A percentile compares a stretch with the other conserved stretches of the same genome.
Evolutionary conservation across 1,140 invertebrate species (phyloP).

Genomic region (Megathymus violae): DNA sequence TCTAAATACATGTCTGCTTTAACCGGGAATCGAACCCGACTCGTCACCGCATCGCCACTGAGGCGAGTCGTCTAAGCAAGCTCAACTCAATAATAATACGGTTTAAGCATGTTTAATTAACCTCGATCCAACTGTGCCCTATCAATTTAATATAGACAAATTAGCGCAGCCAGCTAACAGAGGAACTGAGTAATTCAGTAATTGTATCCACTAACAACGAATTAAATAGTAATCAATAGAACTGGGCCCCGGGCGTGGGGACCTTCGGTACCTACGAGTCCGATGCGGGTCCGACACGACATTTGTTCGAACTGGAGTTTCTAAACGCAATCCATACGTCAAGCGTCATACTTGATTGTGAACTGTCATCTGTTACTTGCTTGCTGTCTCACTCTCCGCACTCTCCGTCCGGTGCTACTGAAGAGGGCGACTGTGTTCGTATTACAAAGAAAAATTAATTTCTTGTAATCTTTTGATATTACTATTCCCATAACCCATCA

Average conservation of each 20-base stretch:
- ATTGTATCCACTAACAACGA: conserved; percentile 80
- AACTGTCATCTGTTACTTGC: too few relatives aligned
- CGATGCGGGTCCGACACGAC: conserved; percentile 48
- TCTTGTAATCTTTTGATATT: too few relatives aligned
- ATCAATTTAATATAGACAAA: conserved; percentile 70
- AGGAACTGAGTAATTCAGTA: conserved; percentile 81
- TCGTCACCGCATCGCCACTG: too few relatives aligned
- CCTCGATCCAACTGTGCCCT: conserved; percentile 48
- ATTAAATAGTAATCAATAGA: conserved; percentile 83
- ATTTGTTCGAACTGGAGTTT: too few relatives aligned
- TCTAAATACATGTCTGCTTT: not conserved
- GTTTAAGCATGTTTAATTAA: conserved; percentile 9
- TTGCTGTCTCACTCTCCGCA: too few relatives aligned
- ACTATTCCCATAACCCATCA: too few relatives aligned
- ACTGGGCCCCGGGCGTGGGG: conserved; percentile 60
- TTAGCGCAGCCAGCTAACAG: conserved; percentile 57
- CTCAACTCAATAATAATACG: conserved; percentile 1
- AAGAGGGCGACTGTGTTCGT: too few relatives aligned
- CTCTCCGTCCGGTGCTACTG: too few relatives aligned
- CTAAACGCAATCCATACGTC: too few relatives aligned
- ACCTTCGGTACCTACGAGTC: conserved; percentile 50
- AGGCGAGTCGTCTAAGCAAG: too few relatives aligned
- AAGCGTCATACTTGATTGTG: too few relatives aligned
- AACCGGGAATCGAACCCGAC: not conserved
- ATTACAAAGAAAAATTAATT: too few relatives aligned